These are phyloP conservation scores for Melanotaenia duboulayi DNA, from an alignment of 2,113 vertebrate species.

Conservation along the genomic window DNA sequence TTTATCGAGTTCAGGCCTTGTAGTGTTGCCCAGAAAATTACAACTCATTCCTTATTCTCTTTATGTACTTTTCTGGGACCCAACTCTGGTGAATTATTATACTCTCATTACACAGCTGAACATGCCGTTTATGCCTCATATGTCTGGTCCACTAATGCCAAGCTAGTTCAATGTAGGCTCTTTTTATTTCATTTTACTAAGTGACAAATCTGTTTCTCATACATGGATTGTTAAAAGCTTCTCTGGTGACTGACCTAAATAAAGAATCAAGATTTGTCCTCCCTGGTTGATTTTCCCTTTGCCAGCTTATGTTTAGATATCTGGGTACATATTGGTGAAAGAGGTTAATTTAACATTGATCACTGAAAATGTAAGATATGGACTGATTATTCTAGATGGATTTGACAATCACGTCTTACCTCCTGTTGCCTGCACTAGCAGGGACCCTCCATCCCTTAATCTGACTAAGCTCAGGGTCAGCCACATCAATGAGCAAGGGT, in stretches of 20 bases:
- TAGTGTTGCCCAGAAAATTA: constrained; percentile 21
- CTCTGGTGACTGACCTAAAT: constrained; percentile 26
- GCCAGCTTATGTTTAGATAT: background rate
- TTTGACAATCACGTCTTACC: constrained; percentile 52
- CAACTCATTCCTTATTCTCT: constrained; percentile 37
- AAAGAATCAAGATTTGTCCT: constrained; percentile 7
- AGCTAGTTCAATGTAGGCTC: constrained; percentile 16
- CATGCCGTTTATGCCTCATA: constrained; percentile 29
- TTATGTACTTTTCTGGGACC: constrained; percentile 25
- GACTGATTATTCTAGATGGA: background rate
- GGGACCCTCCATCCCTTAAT: constrained; percentile 96
- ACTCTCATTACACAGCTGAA: constrained; percentile 41
- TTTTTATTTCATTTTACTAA: constrained; percentile 26
- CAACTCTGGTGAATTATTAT: constrained; percentile 40
- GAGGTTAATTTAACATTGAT: background rate
- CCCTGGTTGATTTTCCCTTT: constrained; percentile 2
- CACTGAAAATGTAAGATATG: background rate
- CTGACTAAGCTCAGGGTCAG: constrained; percentile 94
- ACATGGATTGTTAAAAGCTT: constrained; percentile 15
- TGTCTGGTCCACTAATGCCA: constrained; percentile 4
- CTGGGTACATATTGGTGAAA: background rate
- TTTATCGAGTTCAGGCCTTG: constrained; percentile 20
- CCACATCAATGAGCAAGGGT: constrained; percentile 92
- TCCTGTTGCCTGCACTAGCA: constrained; percentile 75
- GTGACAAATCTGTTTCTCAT: constrained; percentile 16